Evolutionary conservation across 2,113 vertebrate genomes (phyloP).

Genomic region (Potamarius usumacintae): DNA sequence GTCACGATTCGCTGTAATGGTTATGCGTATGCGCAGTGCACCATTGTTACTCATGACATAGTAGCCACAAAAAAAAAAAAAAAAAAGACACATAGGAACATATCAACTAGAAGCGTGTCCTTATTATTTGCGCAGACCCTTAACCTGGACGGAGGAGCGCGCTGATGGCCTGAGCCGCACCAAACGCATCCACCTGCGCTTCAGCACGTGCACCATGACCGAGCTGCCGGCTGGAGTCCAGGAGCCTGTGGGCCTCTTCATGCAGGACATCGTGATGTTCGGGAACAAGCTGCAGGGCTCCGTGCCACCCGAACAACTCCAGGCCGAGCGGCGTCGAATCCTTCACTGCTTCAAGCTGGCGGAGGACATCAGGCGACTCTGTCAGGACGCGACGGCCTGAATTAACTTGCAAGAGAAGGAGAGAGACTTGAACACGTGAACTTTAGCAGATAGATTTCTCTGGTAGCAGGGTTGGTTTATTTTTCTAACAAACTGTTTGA

Average conservation of each 20-base stretch:
- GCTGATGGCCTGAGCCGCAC: constrained; percentile 77
- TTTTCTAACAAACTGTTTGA: too few relatives aligned
- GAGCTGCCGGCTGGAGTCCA: constrained; percentile 74
- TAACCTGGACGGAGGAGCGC: constrained; percentile 92
- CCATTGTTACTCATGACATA: too few relatives aligned
- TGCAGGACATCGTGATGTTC: constrained; percentile 89
- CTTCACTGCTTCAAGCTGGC: constrained; percentile 85
- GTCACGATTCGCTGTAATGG: too few relatives aligned
- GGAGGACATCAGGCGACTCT: constrained; percentile 75
- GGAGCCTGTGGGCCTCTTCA: constrained; percentile 82
- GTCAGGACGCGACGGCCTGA: constrained; percentile 47
- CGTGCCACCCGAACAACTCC: constrained; percentile 73
- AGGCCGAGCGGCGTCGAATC: constrained; percentile 77
- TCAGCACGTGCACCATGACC: constrained; percentile 79
- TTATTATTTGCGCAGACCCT: constrained; percentile 65
- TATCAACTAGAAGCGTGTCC: too few relatives aligned
- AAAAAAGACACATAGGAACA: too few relatives aligned
- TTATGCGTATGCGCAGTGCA: too few relatives aligned
- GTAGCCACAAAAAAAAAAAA: too few relatives aligned
- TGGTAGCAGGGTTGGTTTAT: too few relatives aligned
- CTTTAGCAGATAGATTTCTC: background rate
- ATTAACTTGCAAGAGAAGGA: background rate
- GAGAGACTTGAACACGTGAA: background rate
- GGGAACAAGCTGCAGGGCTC: constrained; percentile 81
- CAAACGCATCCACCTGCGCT: constrained; percentile 84